A percentile compares a stretch with the other conserved stretches of the same genome.
phyloP scores from a whole-genome alignment of 2,888 invertebrate genomes.

The Caenorhabditis japonica region DNA sequence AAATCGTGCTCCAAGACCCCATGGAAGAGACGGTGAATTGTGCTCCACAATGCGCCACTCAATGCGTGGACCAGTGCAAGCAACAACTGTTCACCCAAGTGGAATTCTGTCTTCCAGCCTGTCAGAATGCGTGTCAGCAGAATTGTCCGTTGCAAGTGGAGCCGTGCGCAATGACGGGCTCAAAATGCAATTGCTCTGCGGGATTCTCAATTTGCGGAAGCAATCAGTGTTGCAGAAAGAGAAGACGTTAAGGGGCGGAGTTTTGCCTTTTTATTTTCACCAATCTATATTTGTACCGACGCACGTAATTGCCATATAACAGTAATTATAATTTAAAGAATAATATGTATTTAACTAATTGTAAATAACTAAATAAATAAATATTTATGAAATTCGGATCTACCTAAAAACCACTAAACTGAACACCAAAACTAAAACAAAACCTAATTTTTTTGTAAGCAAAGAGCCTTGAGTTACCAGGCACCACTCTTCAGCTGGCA shows the following conservation, averaged over 20 bases:
- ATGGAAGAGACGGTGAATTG: slow-evolving; percentile 56
- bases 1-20: slow-evolving; percentile 59
- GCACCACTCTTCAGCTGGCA: slow-evolving; percentile 39
- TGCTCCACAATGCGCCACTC: slow-evolving; percentile 54
- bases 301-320: slow-evolving; percentile 40
- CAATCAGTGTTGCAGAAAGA: slow-evolving; percentile 62
- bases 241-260: slow-evolving; percentile 52
- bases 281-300: slow-evolving; percentile 3
- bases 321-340: slow-evolving; percentile 25
- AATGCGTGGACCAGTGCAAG: slow-evolving; percentile 58
- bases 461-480: slow-evolving; percentile 22
- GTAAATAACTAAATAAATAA: slow-evolving; percentile 44
- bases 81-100: slow-evolving; percentile 47
- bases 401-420: too few relatives aligned
- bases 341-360: slow-evolving; percentile 15
- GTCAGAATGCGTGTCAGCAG: slow-evolving; percentile 56
- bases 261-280: too few relatives aligned
- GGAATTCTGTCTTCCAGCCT: slow-evolving; percentile 52
- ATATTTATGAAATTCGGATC: slow-evolving; percentile 22
- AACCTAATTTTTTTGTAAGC: too few relatives aligned
- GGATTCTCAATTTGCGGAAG: slow-evolving; percentile 57
- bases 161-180: slow-evolving; percentile 48
- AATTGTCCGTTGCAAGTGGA: slow-evolving; percentile 62
- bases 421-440: too few relatives aligned
- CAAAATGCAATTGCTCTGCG: slow-evolving; percentile 52